Evolutionary conservation across 2,888 invertebrate species (phyloP).

Genomic region (Drosophila maculinotata): DNA sequence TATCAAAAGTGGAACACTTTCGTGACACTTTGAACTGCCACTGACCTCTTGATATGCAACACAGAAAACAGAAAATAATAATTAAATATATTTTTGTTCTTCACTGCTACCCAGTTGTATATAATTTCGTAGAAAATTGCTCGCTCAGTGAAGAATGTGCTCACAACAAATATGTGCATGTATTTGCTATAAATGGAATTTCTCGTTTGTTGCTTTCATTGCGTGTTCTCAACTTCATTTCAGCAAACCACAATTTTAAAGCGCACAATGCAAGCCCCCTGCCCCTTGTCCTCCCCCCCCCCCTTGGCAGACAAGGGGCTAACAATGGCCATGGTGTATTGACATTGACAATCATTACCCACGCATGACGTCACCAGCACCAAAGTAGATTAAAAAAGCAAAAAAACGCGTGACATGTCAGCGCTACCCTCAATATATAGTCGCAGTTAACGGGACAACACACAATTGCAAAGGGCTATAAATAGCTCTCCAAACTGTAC

Average conservation of each 20-base stretch:
- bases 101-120: conserved; percentile 6
- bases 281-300: neutral
- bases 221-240: conserved; percentile 54
- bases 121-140: conserved; percentile 52
- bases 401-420: conserved; percentile 55
- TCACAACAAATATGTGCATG: conserved; percentile 18
- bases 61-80: conserved; percentile 6
- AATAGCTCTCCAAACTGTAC: conserved; percentile 49
- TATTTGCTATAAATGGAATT: conserved; percentile 30
- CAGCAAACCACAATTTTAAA: neutral
- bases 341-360: conserved; percentile 71
- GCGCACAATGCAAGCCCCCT: conserved; percentile 17
- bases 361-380: conserved; percentile 63
- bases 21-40: conserved; percentile 60
- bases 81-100: conserved; percentile 8
- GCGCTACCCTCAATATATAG: conserved; percentile 1
- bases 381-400: conserved; percentile 61
- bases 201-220: conserved; percentile 18
- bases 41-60: conserved; percentile 35
- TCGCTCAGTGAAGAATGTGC: conserved; percentile 52
- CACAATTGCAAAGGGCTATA: conserved; percentile 48
- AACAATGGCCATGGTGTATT: conserved; percentile 51
- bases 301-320: conserved; percentile 56
- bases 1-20: conserved; percentile 35
- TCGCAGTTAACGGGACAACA: conserved; percentile 35